These are phyloP conservation scores for Sminthurinus signatus DNA, from an alignment of 1,140 invertebrate genomes.

Conservation along the genomic window DNA sequence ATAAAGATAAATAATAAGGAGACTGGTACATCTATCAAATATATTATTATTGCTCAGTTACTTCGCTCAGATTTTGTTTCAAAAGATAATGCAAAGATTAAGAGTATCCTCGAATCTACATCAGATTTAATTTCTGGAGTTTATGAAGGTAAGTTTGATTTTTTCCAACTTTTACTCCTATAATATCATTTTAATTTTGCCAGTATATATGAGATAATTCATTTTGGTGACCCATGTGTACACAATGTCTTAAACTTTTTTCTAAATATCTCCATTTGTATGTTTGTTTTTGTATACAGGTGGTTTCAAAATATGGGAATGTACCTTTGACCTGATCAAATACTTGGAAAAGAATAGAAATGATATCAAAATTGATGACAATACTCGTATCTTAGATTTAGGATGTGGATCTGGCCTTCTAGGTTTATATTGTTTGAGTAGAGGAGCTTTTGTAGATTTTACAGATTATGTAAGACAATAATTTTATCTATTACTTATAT, in stretches of 20 bases:
- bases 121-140: slow-evolving; percentile 44
- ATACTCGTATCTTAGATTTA: slow-evolving; percentile 60
- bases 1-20: neutral
- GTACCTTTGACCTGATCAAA: slow-evolving; percentile 65
- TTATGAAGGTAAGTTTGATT: slow-evolving; percentile 45
- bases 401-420: slow-evolving; percentile 80
- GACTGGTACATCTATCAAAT: neutral
- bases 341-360: slow-evolving; percentile 51
- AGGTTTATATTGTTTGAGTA: slow-evolving; percentile 62
- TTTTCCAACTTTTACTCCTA: neutral
- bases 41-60: neutral
- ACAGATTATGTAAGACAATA: slow-evolving; percentile 76
- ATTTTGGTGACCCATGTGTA: neutral
- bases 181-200: too few relatives aligned
- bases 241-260: too few relatives aligned
- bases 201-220: too few relatives aligned
- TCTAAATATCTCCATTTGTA: too few relatives aligned
- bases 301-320: slow-evolving; percentile 84
- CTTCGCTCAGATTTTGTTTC: neutral
- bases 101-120: slow-evolving; percentile 23
- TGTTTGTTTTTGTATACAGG: slow-evolving; percentile 51
- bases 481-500: too few relatives aligned
- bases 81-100: slow-evolving; percentile 13
- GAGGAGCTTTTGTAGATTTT: slow-evolving; percentile 66
- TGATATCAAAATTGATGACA: slow-evolving; percentile 48